phyloP scores from a whole-genome alignment of 2,797 vertebrate genomes.

The Typhlichthys subterraneus region DNA sequence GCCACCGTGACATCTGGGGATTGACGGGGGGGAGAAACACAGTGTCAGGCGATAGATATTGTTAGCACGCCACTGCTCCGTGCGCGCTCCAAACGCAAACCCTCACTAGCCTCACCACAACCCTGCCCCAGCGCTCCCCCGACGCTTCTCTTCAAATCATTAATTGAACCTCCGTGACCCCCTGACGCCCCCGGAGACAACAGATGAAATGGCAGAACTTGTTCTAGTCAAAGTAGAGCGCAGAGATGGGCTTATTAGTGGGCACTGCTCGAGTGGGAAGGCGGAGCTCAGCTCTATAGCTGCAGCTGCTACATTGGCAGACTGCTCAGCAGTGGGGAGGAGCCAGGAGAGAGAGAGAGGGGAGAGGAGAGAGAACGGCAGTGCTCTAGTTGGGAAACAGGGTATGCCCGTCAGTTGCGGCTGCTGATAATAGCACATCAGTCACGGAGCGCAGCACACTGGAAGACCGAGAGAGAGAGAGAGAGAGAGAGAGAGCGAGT shows the following conservation, averaged over 20 bases:
- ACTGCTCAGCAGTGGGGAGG: slow-evolving; percentile 74
- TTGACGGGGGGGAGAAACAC: not conserved
- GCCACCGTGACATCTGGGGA: slow-evolving; percentile 5
- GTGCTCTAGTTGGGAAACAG: slow-evolving; percentile 79
- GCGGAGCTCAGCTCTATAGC: slow-evolving; percentile 59
- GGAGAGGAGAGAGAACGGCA: slow-evolving; percentile 50
- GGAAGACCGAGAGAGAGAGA: slow-evolving; percentile 29
- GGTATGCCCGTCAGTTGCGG: slow-evolving; percentile 86
- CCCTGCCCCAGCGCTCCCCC: not conserved
- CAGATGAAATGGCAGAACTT: slow-evolving; percentile 71
- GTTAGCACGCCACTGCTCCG: slow-evolving; percentile 10
- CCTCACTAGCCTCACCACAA: slow-evolving; percentile 1
- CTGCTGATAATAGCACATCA: slow-evolving; percentile 84
- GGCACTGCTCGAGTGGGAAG: slow-evolving; percentile 65
- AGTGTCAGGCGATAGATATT: slow-evolving; percentile 6
- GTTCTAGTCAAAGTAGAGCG: slow-evolving; percentile 79
- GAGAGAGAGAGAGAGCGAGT: slow-evolving; percentile 31
- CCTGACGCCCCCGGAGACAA: slow-evolving; percentile 19
- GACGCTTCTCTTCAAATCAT: too few relatives aligned
- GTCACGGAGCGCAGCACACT: slow-evolving; percentile 49
- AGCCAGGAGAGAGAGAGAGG: slow-evolving; percentile 56
- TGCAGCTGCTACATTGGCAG: slow-evolving; percentile 81
- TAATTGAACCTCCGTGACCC: slow-evolving; percentile 29
- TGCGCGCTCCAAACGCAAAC: not conserved
- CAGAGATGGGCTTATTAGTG: slow-evolving; percentile 83